Evolutionary conservation across 2,888 invertebrate species (phyloP).

Genomic region (Agriopis leucophaearia): DNA sequence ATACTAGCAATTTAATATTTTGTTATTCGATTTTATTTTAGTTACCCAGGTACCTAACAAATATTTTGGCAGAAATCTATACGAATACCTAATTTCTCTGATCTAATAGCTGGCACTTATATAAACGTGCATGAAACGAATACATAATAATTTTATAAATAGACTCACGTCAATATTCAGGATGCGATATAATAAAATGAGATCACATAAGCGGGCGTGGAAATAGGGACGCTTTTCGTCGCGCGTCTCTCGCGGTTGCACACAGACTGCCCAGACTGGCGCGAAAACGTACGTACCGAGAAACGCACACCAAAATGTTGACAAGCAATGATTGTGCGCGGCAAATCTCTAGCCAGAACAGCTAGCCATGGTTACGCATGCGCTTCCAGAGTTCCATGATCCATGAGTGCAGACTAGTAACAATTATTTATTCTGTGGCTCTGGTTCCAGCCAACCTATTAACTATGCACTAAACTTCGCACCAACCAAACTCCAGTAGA

Average conservation of each 20-base stretch:
- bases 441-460: background rate
- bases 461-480: background rate
- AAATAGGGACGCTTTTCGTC: constrained; percentile 47
- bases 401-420: constrained; percentile 2
- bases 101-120: background rate
- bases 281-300: constrained; percentile 49
- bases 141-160: constrained; percentile 39
- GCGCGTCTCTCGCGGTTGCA: constrained; percentile 65
- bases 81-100: background rate
- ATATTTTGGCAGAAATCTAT: constrained; percentile 5
- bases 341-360: constrained; percentile 30
- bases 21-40: background rate
- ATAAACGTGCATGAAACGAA: constrained; percentile 13
- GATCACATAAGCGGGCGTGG: constrained; percentile 65
- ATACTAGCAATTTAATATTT: too few species aligned
- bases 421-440: background rate
- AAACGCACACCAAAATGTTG: constrained; percentile 58
- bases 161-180: constrained; percentile 65
- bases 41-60: background rate
- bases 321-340: constrained; percentile 53
- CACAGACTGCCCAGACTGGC: constrained; percentile 72
- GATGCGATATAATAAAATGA: constrained; percentile 63
- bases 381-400: constrained; percentile 28
- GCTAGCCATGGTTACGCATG: constrained; percentile 38
- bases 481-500: constrained; percentile 9